Evolutionary conservation across 2,113 vertebrate genomes (phyloP).

Genomic region (Embiotoca jacksoni): DNA sequence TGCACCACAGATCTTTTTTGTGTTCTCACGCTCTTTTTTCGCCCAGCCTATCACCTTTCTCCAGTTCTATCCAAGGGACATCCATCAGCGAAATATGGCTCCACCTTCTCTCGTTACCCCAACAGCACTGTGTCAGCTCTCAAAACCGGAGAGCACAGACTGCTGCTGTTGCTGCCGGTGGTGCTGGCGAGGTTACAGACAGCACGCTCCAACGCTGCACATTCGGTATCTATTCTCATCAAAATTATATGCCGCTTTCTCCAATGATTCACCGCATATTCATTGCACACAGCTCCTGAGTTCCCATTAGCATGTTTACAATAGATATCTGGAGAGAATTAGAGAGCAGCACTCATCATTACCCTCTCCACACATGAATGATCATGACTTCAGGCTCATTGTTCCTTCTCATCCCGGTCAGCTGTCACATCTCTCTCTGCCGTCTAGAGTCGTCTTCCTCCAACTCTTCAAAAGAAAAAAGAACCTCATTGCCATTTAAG

Average conservation of each 20-base stretch:
- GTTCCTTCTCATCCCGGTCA: slow-evolving; percentile 31
- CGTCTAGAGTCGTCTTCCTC: neutral
- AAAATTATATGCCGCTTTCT: slow-evolving; percentile 9
- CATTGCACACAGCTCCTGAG: neutral
- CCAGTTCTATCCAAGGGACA: slow-evolving; percentile 69
- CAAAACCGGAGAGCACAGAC: slow-evolving; percentile 26
- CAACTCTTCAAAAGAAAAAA: slow-evolving; percentile 20
- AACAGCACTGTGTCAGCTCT: slow-evolving; percentile 71
- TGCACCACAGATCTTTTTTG: slow-evolving; percentile 71
- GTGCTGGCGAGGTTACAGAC: slow-evolving; percentile 20
- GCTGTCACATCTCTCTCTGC: slow-evolving; percentile 39
- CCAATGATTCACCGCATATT: slow-evolving; percentile 17
- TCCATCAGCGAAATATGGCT: slow-evolving; percentile 85
- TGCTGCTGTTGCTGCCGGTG: slow-evolving; percentile 31
- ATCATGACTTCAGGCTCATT: slow-evolving; percentile 39
- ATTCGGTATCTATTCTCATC: slow-evolving; percentile 6
- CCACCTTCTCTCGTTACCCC: slow-evolving; percentile 74
- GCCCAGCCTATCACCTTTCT: slow-evolving; percentile 75
- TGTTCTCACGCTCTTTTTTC: slow-evolving; percentile 70
- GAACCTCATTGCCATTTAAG: slow-evolving; percentile 64
- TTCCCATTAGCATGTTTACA: slow-evolving; percentile 14
- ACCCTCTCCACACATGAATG: slow-evolving; percentile 30
- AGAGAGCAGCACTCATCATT: slow-evolving; percentile 15
- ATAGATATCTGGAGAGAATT: slow-evolving; percentile 7
- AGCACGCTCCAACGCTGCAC: neutral